These are phyloP conservation scores for Phocoena phocoena DNA, from an alignment of 2,113 vertebrate species.

Conservation along the genomic window DNA sequence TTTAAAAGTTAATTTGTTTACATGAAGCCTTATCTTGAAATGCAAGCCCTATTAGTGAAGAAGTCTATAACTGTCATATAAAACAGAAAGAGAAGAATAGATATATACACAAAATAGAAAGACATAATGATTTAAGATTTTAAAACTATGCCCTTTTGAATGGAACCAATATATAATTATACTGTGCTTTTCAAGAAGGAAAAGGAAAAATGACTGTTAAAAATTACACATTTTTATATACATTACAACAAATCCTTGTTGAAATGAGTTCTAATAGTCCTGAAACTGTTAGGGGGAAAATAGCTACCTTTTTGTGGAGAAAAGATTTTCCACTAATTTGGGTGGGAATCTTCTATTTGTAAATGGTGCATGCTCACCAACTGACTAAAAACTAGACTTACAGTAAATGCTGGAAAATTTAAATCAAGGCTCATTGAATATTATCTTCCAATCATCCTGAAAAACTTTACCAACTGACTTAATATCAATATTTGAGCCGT, in stretches of 20 bases:
- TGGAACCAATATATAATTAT: constrained; percentile 21
- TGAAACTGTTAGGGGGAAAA: background rate
- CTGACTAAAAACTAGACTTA: background rate
- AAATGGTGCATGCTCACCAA: background rate
- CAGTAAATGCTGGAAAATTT: constrained; percentile 6
- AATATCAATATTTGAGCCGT: background rate
- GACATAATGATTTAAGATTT: constrained; percentile 77
- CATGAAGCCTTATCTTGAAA: constrained; percentile 87
- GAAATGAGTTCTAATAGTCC: background rate
- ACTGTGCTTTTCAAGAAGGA: background rate
- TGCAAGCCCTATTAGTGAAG: constrained; percentile 85
- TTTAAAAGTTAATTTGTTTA: constrained; percentile 89
- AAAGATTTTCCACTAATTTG: background rate
- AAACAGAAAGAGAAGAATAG: constrained; percentile 77
- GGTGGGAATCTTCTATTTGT: background rate
- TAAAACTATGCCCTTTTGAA: constrained; percentile 53
- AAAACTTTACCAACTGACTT: background rate
- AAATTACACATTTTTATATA: constrained; percentile 2
- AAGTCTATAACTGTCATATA: constrained; percentile 83
- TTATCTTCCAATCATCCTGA: background rate
- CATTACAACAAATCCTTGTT: constrained; percentile 31
- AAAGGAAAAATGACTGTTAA: background rate
- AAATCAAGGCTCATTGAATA: background rate
- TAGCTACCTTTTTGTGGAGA: background rate
- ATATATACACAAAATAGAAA: constrained; percentile 79